A percentile compares a stretch with the other conserved stretches of the same genome.
phyloP scores from a whole-genome alignment of 1,140 invertebrate genomes.

The Ips typographus region DNA sequence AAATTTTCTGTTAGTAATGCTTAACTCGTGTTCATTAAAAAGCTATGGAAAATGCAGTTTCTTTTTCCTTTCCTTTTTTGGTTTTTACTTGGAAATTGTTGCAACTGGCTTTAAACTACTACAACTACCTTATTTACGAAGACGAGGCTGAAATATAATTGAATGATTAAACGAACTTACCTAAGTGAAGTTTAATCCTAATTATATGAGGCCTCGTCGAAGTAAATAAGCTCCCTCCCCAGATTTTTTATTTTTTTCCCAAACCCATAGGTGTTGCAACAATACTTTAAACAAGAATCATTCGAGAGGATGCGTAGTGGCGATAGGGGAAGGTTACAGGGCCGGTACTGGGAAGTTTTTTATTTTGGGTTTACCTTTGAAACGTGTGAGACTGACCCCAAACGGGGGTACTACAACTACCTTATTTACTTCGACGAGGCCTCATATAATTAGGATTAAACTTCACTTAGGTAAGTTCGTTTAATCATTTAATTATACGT shows the following conservation, averaged over 20 bases:
- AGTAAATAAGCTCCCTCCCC: slow-evolving; percentile 9
- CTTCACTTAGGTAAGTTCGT: no score
- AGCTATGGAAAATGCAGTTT: background rate
- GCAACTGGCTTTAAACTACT: slow-evolving; percentile 12
- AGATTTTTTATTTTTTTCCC: background rate
- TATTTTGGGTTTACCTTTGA: background rate
- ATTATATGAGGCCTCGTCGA: slow-evolving; percentile 15
- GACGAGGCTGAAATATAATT: slow-evolving; percentile 20
- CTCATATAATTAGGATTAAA: no score
- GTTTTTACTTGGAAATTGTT: background rate
- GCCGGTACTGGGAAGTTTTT: no score
- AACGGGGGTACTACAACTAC: background rate
- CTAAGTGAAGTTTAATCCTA: slow-evolving; percentile 20
- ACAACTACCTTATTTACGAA: slow-evolving; percentile 10
- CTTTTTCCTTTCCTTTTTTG: background rate
- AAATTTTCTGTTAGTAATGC: background rate
- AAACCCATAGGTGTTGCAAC: background rate
- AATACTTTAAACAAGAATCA: background rate
- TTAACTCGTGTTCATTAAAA: background rate
- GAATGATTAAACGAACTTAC: slow-evolving; percentile 21
- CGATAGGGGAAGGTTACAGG: background rate
- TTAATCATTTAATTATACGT: no score
- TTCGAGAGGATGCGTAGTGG: background rate
- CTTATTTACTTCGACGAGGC: background rate
- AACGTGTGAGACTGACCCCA: background rate